Conservation (phyloP, 2,888 invertebrate species). For the Serripes groenlandicus region DNA sequence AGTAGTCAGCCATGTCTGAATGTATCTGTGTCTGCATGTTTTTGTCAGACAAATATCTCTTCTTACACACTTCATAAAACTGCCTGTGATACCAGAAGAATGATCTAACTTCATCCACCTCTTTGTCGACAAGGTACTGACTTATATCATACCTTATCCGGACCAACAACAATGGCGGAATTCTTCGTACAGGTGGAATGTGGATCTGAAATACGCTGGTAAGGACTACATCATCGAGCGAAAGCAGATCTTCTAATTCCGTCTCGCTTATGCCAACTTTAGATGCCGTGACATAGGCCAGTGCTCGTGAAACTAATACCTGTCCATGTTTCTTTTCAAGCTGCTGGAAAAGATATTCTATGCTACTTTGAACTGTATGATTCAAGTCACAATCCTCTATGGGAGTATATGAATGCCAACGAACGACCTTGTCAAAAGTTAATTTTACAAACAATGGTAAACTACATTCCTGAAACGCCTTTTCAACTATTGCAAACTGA, state of each 20-base stretch:
- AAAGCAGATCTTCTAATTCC: slow-evolving; percentile 83
- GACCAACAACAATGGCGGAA: slow-evolving; percentile 82
- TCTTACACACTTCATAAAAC: slow-evolving; percentile 79
- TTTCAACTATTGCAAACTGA: slow-evolving; percentile 74
- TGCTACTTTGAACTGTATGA: slow-evolving; percentile 77
- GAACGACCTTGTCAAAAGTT: slow-evolving; percentile 76
- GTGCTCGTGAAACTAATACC: slow-evolving; percentile 74
- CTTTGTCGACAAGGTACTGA: slow-evolving; percentile 80
- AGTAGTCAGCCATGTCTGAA: slow-evolving; percentile 82
- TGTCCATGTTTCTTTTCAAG: slow-evolving; percentile 80
- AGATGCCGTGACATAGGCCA: slow-evolving; percentile 81
- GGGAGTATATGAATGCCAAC: slow-evolving; percentile 81
- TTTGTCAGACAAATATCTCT: slow-evolving; percentile 70
- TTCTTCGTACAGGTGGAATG: slow-evolving; percentile 82
- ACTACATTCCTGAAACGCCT: slow-evolving; percentile 76
- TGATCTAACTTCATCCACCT: slow-evolving; percentile 80
- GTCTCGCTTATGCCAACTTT: slow-evolving; percentile 79
- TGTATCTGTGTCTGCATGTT: slow-evolving; percentile 74
- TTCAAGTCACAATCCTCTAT: slow-evolving; percentile 62
- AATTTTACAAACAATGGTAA: slow-evolving; percentile 82
- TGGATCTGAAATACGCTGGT: slow-evolving; percentile 79
- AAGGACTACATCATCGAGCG: slow-evolving; percentile 81
- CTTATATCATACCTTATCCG: slow-evolving; percentile 76
- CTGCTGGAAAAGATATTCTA: slow-evolving; percentile 78
- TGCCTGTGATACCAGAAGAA: slow-evolving; percentile 84